Base-by-base conservation (phyloP, 2,888 invertebrate genomes). In the Platerodrilus igneus region DNA sequence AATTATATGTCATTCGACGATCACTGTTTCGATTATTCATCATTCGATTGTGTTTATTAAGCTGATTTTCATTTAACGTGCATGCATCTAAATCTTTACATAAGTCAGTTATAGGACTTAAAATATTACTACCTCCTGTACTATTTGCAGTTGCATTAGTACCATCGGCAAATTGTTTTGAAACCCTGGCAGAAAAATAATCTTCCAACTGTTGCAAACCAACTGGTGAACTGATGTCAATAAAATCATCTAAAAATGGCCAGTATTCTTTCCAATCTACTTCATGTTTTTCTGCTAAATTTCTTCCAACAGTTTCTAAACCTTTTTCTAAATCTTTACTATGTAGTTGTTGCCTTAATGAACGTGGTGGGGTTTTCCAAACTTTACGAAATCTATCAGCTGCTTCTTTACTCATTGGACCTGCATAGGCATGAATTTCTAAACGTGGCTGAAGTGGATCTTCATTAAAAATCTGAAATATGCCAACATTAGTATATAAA, bases 241-340 rank as follows among this genome's bases (percentile, higher is more conserved):
- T 75, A 64, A 87, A 92, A 2, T 78, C 77, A 52, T 85, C 83
- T 8, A 95, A 69, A 63, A 95, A 95, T 4, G 84, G 82, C 95
- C 95, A 96, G 68, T 89, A 89, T 60, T 96, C 95, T 45, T 80
- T 83, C 94, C 94, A 95, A 6, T 78, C 76, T 0, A 89, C 75
- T 35, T 82, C 75, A 63, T 79, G 76, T 63, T 85, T 75, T 47
- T 78, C 77, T 0, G 90, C 88, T 48, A 86, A 63, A 49, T 75
- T 72, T 57, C 83, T 82, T 46, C 90, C 93, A 23, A 89, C 78
- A 52, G 81, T 69, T 67, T 95, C 94, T n/a, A 93, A 71, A 0
- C 94, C 94, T 62, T 93, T 94, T 40, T 85, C 82, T 17, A 81
- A 76, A 62, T 94, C 93, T 31, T 77, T 60, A 23, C 59, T 54